phyloP scores from a whole-genome alignment of 2,797 vertebrate genomes.

The Cuculus canorus region DNA sequence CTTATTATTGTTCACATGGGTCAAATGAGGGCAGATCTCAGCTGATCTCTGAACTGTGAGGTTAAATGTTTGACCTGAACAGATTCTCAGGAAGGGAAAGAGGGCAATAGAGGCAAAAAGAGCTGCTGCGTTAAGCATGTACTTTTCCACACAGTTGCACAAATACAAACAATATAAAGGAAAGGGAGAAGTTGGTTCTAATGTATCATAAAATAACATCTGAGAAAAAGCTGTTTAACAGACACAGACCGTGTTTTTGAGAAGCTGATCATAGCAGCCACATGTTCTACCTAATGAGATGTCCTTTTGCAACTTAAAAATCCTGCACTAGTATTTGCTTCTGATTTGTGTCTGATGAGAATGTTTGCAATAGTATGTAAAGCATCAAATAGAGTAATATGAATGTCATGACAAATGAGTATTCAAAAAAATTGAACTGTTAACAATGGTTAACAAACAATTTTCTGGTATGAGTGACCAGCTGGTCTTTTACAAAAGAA shows the following conservation, averaged over 20 bases:
- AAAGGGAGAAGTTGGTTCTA: neutral
- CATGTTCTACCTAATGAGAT: neutral
- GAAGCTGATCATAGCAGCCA: neutral
- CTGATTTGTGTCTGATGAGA: neutral
- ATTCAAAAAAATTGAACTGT: neutral
- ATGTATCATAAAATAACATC: neutral
- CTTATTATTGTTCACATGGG: conserved; percentile 21
- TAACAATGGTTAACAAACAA: neutral
- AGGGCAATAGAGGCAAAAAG: neutral
- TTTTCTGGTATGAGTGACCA: neutral
- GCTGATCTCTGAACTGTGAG: conserved; percentile 44
- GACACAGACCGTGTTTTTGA: neutral
- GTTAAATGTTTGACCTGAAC: conserved; percentile 66
- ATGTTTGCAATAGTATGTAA: neutral
- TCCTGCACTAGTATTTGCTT: neutral
- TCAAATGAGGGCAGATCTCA: conserved; percentile 48
- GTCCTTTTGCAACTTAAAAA: neutral
- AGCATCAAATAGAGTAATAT: neutral
- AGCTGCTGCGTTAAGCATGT: neutral
- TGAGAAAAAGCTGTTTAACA: neutral
- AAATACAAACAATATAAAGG: neutral
- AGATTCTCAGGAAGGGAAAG: conserved; percentile 2
- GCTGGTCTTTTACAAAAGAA: neutral
- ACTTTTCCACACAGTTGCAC: neutral
- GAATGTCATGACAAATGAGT: neutral